Conservation (phyloP, 2,888 invertebrate genomes). For the Thereva nobilitata region DNA sequence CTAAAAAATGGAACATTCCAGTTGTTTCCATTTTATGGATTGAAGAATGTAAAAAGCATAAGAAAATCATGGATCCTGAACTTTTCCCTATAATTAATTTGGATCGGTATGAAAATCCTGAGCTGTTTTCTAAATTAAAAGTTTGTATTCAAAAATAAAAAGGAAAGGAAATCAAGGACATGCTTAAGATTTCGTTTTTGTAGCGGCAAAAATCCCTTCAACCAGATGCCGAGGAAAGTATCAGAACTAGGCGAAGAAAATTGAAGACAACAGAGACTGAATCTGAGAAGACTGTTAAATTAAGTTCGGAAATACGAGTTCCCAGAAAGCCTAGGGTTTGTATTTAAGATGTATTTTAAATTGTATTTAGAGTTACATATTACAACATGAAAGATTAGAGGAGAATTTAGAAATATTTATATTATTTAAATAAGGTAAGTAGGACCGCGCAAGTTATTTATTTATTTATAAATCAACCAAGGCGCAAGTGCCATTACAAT, state of each 20-base stretch:
- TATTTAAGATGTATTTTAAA: neutral
- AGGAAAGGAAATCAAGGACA: neutral
- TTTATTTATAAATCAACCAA: too few species aligned
- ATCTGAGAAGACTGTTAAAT: neutral
- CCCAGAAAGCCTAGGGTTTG: conserved; percentile 40
- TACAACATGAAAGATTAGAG: too few species aligned
- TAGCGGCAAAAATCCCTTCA: conserved; percentile 56
- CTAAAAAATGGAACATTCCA: conserved; percentile 63
- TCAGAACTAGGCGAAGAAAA: conserved; percentile 41
- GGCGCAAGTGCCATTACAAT: too few species aligned
- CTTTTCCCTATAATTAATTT: conserved; percentile 55
- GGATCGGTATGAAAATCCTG: conserved; percentile 57
- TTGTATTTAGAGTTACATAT: neutral
- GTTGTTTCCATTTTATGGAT: conserved; percentile 71
- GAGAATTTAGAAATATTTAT: too few species aligned
- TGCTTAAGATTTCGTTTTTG: neutral
- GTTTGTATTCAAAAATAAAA: neutral
- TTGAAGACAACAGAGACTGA: conserved; percentile 3
- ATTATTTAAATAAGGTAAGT: too few species aligned
- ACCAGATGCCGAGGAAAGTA: conserved; percentile 52
- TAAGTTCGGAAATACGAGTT: conserved; percentile 23
- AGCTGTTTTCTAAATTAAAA: conserved; percentile 52
- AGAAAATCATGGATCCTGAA: conserved; percentile 51
- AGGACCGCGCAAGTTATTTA: too few species aligned
- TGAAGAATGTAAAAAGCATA: conserved; percentile 61